These are phyloP conservation scores for Muricea muricata DNA, from an alignment of 92 coral and sea anemone genomes.

Conservation along the genomic window DNA sequence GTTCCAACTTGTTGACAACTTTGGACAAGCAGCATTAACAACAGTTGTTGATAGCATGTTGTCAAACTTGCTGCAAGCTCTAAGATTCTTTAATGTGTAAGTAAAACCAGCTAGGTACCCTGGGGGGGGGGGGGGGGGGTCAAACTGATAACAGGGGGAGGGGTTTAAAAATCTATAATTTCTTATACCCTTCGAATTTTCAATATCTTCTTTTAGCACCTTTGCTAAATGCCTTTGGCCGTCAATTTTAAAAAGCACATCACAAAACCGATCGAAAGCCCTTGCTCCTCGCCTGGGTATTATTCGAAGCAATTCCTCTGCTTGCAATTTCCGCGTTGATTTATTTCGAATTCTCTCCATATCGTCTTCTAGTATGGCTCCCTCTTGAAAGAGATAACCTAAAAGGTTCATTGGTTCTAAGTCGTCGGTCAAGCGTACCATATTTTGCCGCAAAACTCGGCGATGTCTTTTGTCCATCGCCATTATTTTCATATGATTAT, in stretches of 20 bases:
- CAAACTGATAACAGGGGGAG: too few species aligned
- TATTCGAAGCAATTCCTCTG: slow-evolving; percentile 77
- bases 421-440: slow-evolving; percentile 69
- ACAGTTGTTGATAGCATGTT: too few species aligned
- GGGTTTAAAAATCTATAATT: neutral
- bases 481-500: neutral
- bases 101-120: too few species aligned
- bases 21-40: too few species aligned
- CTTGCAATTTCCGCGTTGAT: slow-evolving; percentile 70
- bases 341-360: slow-evolving; percentile 66
- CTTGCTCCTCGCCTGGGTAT: slow-evolving; percentile 81
- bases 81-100: too few species aligned
- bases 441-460: slow-evolving; percentile 74
- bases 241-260: slow-evolving; percentile 66
- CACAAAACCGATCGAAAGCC: slow-evolving; percentile 77
- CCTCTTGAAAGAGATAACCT: slow-evolving; percentile 78
- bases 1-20: too few species aligned
- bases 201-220: slow-evolving; percentile 58
- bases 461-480: slow-evolving; percentile 56
- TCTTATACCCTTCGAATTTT: slow-evolving; percentile 12
- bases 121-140: too few species aligned
- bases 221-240: slow-evolving; percentile 80
- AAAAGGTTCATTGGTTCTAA: slow-evolving; percentile 74
- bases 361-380: slow-evolving; percentile 71
- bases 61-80: too few species aligned